These are phyloP conservation scores for Ophion obscuratus DNA, from an alignment of 2,888 invertebrate genomes.

Conservation along the genomic window DNA sequence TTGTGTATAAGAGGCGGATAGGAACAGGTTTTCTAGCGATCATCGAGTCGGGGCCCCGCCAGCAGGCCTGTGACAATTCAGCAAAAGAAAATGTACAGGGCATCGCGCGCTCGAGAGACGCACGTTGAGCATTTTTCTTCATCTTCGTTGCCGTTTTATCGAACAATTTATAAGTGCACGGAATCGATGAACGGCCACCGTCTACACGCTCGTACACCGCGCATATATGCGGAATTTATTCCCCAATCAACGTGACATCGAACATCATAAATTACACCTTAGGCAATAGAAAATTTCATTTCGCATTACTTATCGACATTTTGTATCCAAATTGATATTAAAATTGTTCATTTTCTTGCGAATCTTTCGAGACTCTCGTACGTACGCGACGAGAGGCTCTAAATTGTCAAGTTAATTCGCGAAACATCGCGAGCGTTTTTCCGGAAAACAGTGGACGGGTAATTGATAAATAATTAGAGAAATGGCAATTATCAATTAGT, in stretches of 20 bases:
- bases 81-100: constrained; percentile 40
- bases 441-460: not conserved
- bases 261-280: too few relatives aligned
- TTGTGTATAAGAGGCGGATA: constrained; percentile 3
- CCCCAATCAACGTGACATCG: too few relatives aligned
- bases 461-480: constrained; percentile 19
- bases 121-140: constrained; percentile 44
- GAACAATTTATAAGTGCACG: constrained; percentile 43
- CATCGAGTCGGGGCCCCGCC: constrained; percentile 24
- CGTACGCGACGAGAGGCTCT: not conserved
- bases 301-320: too few relatives aligned
- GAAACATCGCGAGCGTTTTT: too few relatives aligned
- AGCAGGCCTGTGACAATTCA: constrained; percentile 40
- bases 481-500: constrained; percentile 16
- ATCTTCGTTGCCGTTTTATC: constrained; percentile 22
- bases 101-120: constrained; percentile 3
- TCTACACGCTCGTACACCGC: too few relatives aligned
- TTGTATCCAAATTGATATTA: too few relatives aligned
- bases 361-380: too few relatives aligned
- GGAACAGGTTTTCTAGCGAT: constrained; percentile 54
- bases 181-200: constrained; percentile 7
- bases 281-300: too few relatives aligned
- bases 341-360: too few relatives aligned
- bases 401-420: not conserved
- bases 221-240: too few relatives aligned